A percentile compares a stretch with the other conserved stretches of the same genome.
Evolutionary conservation across 2,797 vertebrate genomes (phyloP).

Genomic region (Anolis apletophallus): DNA sequence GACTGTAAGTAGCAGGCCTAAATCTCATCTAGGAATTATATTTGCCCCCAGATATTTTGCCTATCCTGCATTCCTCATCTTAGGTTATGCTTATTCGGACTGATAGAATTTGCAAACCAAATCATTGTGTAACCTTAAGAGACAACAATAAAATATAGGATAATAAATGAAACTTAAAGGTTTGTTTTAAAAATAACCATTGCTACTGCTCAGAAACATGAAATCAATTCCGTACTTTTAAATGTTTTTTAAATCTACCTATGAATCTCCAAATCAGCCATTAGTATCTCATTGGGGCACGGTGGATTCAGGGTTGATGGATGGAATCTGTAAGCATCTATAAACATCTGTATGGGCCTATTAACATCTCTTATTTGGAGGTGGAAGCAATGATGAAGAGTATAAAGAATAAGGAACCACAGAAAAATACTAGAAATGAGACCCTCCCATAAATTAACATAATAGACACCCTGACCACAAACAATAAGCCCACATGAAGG

Average conservation of each 20-base stretch:
- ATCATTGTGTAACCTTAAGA: background rate
- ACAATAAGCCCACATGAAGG: background rate
- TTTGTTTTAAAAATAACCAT: background rate
- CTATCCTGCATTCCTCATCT: no score
- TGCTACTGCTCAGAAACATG: background rate
- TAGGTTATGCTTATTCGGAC: no score
- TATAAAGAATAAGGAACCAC: background rate
- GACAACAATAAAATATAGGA: background rate
- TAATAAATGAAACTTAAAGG: background rate
- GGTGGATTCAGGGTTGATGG: background rate
- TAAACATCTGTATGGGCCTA: background rate
- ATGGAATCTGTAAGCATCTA: background rate
- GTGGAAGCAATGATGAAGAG: background rate
- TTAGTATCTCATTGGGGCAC: background rate
- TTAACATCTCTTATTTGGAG: background rate
- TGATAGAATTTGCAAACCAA: no score
- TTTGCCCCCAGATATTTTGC: no score
- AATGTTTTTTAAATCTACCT: background rate
- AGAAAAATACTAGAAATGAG: background rate
- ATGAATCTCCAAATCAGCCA: background rate
- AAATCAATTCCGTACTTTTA: background rate
- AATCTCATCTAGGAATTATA: background rate
- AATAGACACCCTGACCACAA: background rate
- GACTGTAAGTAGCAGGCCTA: background rate
- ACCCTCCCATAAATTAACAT: background rate